Conservation (phyloP, 1,140 invertebrate species). For the Belonocnema kinseyi region DNA sequence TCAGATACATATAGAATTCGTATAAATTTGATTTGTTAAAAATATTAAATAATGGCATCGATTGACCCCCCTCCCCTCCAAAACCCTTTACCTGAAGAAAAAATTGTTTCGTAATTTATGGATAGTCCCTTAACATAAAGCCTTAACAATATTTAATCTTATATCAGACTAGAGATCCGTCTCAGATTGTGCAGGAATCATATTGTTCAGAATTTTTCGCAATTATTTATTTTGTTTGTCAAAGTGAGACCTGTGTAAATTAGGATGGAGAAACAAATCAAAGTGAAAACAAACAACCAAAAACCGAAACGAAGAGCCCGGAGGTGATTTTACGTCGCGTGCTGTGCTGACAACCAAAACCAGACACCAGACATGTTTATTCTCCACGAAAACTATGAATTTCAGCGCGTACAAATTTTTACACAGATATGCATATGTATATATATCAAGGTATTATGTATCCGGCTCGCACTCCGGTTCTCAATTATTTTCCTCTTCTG, state of each 20-base stretch:
- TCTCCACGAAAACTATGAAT: slow-evolving; percentile 23
- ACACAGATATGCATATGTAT: background rate
- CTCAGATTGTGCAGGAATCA: too few relatives aligned
- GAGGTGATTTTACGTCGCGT: slow-evolving; percentile 57
- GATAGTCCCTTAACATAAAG: too few relatives aligned
- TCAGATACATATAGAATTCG: too few relatives aligned
- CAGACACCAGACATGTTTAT: slow-evolving; percentile 52
- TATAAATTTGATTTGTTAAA: too few relatives aligned
- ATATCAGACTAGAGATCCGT: too few relatives aligned
- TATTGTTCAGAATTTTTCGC: too few relatives aligned
- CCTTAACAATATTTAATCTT: too few relatives aligned
- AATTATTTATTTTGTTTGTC: background rate
- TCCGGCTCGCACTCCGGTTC: background rate
- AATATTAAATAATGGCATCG: too few relatives aligned
- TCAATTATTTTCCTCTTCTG: slow-evolving; percentile 16
- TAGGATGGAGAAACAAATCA: background rate
- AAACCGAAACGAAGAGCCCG: slow-evolving; percentile 49
- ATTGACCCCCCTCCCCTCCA: too few relatives aligned
- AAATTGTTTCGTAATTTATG: too few relatives aligned
- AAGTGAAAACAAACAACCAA: background rate
- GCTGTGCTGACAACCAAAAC: slow-evolving; percentile 63
- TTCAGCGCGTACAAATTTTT: slow-evolving; percentile 20
- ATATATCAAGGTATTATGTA: slow-evolving; percentile 11
- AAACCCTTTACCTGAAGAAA: too few relatives aligned
- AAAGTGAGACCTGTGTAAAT: background rate